These are phyloP conservation scores for Neomonachus schauinslandi DNA, from an alignment of 2,113 vertebrate species.

Conservation along the genomic window DNA sequence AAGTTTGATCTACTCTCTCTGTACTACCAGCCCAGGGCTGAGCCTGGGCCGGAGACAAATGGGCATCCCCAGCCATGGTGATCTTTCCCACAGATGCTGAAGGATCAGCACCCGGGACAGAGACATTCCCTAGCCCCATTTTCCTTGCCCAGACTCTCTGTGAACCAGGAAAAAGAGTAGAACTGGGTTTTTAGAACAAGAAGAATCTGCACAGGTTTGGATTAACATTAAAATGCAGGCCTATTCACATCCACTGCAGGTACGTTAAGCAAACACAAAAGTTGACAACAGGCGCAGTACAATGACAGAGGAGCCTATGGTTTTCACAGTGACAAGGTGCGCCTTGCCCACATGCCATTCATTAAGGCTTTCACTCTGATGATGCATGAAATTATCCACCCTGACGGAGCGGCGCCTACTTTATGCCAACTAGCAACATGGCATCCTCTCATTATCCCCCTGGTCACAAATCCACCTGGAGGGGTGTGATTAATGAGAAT, in stretches of 20 bases:
- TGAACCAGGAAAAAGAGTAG: slow-evolving; percentile 53
- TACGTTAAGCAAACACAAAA: slow-evolving; percentile 74
- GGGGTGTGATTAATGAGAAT: slow-evolving; percentile 45
- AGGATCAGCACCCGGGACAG: not conserved
- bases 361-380: slow-evolving; percentile 73
- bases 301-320: slow-evolving; percentile 59
- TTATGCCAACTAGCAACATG: slow-evolving; percentile 56
- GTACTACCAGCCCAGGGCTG: not conserved
- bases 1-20: not conserved
- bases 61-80: not conserved
- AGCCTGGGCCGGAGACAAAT: not conserved
- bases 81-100: not conserved
- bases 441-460: slow-evolving; percentile 75
- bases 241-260: not conserved
- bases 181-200: slow-evolving; percentile 52
- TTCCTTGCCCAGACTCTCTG: not conserved
- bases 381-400: slow-evolving; percentile 76
- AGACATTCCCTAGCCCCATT: too few species aligned
- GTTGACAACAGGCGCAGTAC: slow-evolving; percentile 70
- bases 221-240: slow-evolving; percentile 63
- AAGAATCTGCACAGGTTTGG: slow-evolving; percentile 65
- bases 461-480: slow-evolving; percentile 74
- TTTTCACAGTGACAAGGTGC: slow-evolving; percentile 65
- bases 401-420: slow-evolving; percentile 34
- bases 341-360: slow-evolving; percentile 63